Conservation (phyloP, 2,113 vertebrate genomes). For the Dasyurus viverrinus region DNA sequence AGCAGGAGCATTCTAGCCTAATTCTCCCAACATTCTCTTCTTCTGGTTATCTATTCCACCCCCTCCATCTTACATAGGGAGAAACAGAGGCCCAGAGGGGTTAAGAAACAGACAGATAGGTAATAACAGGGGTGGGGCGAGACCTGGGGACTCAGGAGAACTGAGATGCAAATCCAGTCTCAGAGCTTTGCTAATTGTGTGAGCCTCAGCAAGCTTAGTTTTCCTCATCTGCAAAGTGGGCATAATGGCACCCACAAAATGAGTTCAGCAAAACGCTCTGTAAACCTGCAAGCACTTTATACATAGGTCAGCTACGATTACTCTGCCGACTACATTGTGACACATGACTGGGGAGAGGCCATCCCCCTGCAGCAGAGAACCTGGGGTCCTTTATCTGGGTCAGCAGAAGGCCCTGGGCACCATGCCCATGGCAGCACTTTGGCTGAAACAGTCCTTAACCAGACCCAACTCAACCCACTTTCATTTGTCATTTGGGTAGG, state of each 20-base stretch:
- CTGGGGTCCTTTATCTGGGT: not conserved
- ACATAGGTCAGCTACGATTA: not conserved
- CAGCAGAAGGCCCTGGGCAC: not conserved
- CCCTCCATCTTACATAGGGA: no score
- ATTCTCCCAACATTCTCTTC: not conserved
- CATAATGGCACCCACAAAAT: not conserved
- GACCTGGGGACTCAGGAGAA: not conserved
- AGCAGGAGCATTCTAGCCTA: not conserved
- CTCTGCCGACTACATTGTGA: not conserved
- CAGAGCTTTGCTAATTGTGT: not conserved
- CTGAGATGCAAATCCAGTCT: not conserved
- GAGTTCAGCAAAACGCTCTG: not conserved
- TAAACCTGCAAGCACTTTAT: not conserved
- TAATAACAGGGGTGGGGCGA: not conserved
- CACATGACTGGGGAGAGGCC: not conserved
- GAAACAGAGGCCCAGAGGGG: not conserved
- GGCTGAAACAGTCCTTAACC: not conserved
- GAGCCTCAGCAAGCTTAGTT: not conserved
- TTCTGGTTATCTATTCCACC: not conserved
- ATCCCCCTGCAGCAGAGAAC: not conserved
- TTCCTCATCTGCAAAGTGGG: not conserved
- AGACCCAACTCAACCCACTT: not conserved
- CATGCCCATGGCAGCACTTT: not conserved
- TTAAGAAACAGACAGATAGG: not conserved
- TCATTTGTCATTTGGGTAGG: not conserved